Evolutionary conservation across 2,113 vertebrate genomes (phyloP).

Genomic region (Pelecanoides urinatrix): DNA sequence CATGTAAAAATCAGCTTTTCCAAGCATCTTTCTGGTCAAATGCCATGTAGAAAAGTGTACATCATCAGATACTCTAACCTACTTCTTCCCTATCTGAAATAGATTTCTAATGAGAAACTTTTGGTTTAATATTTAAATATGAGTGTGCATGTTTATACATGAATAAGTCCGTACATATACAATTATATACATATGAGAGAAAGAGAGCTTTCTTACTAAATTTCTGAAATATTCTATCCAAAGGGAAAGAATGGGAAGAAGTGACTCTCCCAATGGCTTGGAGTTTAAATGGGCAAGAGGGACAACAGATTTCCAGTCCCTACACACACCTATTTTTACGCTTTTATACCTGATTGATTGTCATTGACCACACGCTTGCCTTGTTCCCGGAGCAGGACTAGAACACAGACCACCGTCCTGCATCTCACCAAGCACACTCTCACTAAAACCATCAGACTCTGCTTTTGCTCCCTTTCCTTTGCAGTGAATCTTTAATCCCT

Average conservation of each 20-base stretch:
- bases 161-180: accelerated
- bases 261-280: neutral
- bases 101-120: neutral
- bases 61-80: neutral
- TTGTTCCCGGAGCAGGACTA: neutral
- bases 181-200: neutral
- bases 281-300: neutral
- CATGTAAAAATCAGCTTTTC: neutral
- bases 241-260: neutral
- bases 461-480: neutral
- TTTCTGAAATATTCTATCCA: neutral
- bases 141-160: neutral
- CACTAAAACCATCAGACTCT: neutral
- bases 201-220: neutral
- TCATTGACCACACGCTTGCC: neutral
- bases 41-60: neutral
- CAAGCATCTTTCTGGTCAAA: neutral
- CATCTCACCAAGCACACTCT: neutral
- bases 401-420: neutral
- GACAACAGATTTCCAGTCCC: neutral
- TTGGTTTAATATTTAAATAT: neutral
- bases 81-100: neutral
- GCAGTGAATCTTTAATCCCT: neutral
- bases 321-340: neutral
- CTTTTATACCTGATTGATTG: neutral